Base-by-base conservation (phyloP, 30 jellyfish, hydroid and myxozoan species). In the Pseudorhiza aurosa region DNA sequence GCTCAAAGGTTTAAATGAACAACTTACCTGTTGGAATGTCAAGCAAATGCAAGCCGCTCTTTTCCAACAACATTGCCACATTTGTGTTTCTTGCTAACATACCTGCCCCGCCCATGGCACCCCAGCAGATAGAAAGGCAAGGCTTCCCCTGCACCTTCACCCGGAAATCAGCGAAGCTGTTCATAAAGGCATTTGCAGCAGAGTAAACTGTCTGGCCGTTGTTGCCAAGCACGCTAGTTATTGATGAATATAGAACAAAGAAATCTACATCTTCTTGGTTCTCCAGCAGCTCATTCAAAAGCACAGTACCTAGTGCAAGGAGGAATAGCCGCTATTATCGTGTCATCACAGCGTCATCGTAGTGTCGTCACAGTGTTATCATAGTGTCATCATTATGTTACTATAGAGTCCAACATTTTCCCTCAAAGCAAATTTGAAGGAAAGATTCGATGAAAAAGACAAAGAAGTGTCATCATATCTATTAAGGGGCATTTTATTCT, bases 101-200 rank as follows among this genome's bases (percentile, higher is more conserved):
- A 55, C 95, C 95, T 35, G 87, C 73, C 9, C 95, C 95, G 22
- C 95, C 95, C 95, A 83, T 83, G 1, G 95, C 95, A n/a, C 95
- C 95, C 95, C 95, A 83, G 55, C 95, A 83, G 27, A 83, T 77
- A 15, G 95, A 40, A 1, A 83, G 72, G 51, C 87, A 83, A 6
- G 85, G 85, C 32, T 70, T 83, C 10, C 95, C 95, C 14, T 55
- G 81, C 39, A 83, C 82, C 27, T 69, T 70, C 57, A 43, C 28
- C 2, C 95, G 78, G 45, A 68, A 83, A 22, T 83, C 86, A 8
- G 95, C 95, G 58, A 83, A 83, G 50, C 95, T 83, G 75, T 83
- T 83, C 95, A 83, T 83, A 75, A 83, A 83, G 8, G 95, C 87
- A 70, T 83, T 83, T 10, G 95, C 84, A 11, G 95, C 95, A 21